Evolutionary conservation across 2,113 vertebrate genomes (phyloP), one percentile per base, ranked within the genome.

Genomic region (Agelaius tricolor): DNA sequence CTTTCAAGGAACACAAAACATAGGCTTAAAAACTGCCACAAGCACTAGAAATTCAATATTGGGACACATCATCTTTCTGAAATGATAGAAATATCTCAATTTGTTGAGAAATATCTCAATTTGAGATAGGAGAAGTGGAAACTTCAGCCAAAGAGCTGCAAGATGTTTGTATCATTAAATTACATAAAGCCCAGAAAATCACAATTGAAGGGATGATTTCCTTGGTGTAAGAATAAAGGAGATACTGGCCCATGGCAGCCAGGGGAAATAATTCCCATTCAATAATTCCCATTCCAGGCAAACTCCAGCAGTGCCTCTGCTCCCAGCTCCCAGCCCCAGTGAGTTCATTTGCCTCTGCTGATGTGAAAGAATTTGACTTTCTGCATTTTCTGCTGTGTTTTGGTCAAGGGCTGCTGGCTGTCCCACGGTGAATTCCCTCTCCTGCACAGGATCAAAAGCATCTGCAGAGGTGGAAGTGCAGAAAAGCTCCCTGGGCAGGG

Each of bases 391-490:
- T 84, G 69, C 89, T 55, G 2, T 23, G 30, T 72, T 95, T 95
- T 76, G 75, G 46, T 81, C 49, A 63, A 78, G 84, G 57, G 94
- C 91, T 95, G 74, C 59, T 67, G 92, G 84, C 94, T 92, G 89
- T 41, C 87, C 78, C 67, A 81, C 27, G 82, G 95, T 97, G 87
- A 96, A 97, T 87, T 91, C 88, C 52, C 94, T 93, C 92, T 72
- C 13, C 85, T 96, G 89, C 6, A 72, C 77, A 90, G 66, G 96
- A 97, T 97, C 97, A 98, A 93, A 96, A 97, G 97, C 97, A 97
- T 90, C 94, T 98, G 97, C 94, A 97, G 97, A 96, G 90, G 92
- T 96, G 88, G 97, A 96, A 97, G 94, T 92, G 77, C 96, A 97
- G 95, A 94, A 97, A 94, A 43, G 92, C 97, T 97, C 96, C 81